phyloP scores from a whole-genome alignment of 2,113 vertebrate species.

The Acinonyx jubatus region DNA sequence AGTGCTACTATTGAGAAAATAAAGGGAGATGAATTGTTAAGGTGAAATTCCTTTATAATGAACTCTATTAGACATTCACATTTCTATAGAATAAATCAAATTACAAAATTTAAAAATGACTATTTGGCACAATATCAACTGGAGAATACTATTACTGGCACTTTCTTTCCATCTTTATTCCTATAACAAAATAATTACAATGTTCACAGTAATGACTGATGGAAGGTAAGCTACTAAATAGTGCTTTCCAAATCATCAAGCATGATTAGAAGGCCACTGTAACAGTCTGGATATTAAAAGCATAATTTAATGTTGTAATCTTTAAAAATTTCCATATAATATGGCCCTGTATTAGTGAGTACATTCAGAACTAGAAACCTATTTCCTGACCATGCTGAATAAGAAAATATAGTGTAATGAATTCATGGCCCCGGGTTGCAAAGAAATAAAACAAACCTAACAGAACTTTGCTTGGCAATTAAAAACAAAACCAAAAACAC shows the following conservation, averaged over 20 bases:
- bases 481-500: background rate
- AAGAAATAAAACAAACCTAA: constrained; percentile 55
- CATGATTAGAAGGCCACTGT: constrained; percentile 18
- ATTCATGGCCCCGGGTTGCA: background rate
- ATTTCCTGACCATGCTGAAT: background rate
- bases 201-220: constrained; percentile 5
- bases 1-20: constrained; percentile 37
- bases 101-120: constrained; percentile 1
- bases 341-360: background rate
- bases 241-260: constrained; percentile 16
- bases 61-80: background rate
- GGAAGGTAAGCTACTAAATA: constrained; percentile 6
- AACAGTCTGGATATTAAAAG: constrained; percentile 39
- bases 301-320: background rate
- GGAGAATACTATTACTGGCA: background rate
- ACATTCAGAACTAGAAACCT: constrained; percentile 39
- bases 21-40: constrained; percentile 24
- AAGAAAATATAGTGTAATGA: constrained; percentile 37
- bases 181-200: constrained; percentile 36
- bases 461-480: background rate
- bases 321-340: constrained; percentile 3
- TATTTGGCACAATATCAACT: background rate
- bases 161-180: background rate
- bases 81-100: constrained; percentile 26
- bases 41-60: constrained; percentile 40